Base-by-base conservation (phyloP, 1,140 invertebrate genomes). In the Drosophila insularis region DNA sequence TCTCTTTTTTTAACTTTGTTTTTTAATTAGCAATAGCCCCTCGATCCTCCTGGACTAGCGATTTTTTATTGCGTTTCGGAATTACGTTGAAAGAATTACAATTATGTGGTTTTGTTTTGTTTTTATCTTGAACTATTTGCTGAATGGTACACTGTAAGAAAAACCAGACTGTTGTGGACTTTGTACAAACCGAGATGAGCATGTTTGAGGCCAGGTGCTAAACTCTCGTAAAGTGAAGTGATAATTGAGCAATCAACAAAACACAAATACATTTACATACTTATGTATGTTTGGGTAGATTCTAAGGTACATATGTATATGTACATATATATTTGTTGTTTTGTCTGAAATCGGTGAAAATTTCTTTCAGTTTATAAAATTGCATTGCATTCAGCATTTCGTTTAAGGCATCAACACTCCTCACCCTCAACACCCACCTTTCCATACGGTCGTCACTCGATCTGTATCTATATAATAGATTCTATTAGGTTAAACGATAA, bases 61-160 rank as follows among this genome's bases (percentile, higher is more conserved):
- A 46, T 64, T 68, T 27, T 82, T 74, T 71, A 84, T 85, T 84
- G 69, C 77, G 73, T 78, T 70, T 80, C 58, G 68, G 56, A 78
- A 78, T 77, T 85, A 74, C 81, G 53, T 74, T 61, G 40, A 77
- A 63, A 40, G 55, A 63, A 69, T 66, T 69, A 71, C 46, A 75
- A 80, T 68, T 80, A 75, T 80, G 62, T 17, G 43, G 64, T 32
- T 55, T 50, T 35, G 7, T 17, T 50, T 67, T 76, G 76, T 50
- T 67, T 76, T 80, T 80, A 59, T 63, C 62, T 59, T 59, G 17
- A 59, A 37, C 31, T 37, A 19, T 59, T 59, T 37, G 13, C 56
- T 59, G 17, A 6, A 37, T 37, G 32, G 17, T 59, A 39, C 17
- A 39, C 56, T 59, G 56, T 5, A 50, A 50, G 19, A 21, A 50